Base-by-base conservation (phyloP, 2,797 vertebrate species). In the Morus bassanus region DNA sequence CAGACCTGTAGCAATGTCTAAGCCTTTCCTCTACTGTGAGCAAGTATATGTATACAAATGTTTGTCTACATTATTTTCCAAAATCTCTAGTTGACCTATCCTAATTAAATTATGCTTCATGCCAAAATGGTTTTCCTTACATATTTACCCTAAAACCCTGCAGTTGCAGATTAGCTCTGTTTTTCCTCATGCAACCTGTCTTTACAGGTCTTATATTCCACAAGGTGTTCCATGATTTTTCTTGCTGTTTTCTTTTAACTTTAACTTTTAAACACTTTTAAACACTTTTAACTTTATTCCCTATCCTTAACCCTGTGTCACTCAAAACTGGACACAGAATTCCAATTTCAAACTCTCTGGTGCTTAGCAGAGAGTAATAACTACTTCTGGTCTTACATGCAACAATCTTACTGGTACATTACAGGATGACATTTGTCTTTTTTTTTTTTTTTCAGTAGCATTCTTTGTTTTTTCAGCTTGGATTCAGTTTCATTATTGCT, bases 331-430 rank as follows among this genome's bases (percentile, higher is more conserved):
- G 31, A 31, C 33, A 41, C 15, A 51, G 15, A 61, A 73, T 69
- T 94, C 13, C 35, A 61, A 27, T 10, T 61, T 45, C 13, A 63
- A 76, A 18, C n/a, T 45, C 21, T 33, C 12, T 14, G 2, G 10
- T 59, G 5, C 30, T 81, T 57, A 75, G 8, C 21, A 70, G n/a
- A 70, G 10, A 63, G 35, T 18, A 51, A 61, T 82, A 83, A 61
- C 63, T 60, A 45, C 24, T 67, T 69, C 43, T 41, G 8, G 12
- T 67, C 51, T 51, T 73, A 56, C 18, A n/a, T 30, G 11, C 19
- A 69, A 10, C 3, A 13, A 5, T 39, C 46, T 41, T 35, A 59
- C 37, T 59, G 24, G 7, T 63, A 63, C 0, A 0, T 51, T 33
- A 59, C 27, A 48, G 10, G 18, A 68, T 17, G 22, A 28, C 1